These are phyloP conservation scores for Andrena cerasifolii DNA, from an alignment of 1,140 invertebrate genomes.

Conservation along the genomic window DNA sequence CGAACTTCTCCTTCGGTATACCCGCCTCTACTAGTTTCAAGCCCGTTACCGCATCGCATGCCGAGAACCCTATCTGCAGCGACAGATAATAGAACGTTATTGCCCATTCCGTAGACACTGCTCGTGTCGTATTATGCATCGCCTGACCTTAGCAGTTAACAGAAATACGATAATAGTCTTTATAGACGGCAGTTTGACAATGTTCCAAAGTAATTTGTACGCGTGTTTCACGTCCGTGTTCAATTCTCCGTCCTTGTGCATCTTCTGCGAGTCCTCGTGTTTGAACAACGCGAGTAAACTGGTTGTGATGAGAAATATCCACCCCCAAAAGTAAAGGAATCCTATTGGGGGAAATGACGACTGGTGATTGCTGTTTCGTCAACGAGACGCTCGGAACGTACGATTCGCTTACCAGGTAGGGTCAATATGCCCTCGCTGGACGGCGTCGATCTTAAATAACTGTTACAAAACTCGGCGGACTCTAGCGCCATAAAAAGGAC, in stretches of 20 bases:
- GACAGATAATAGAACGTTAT: conserved; percentile 12
- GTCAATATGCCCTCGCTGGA: conserved; percentile 90
- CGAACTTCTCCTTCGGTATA: conserved; percentile 97
- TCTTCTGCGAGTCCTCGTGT: conserved; percentile 86
- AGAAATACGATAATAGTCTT: conserved; percentile 90
- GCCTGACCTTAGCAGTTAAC: conserved; percentile 93
- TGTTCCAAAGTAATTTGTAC: conserved; percentile 92
- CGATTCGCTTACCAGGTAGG: conserved; percentile 85
- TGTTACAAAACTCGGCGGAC: conserved; percentile 97
- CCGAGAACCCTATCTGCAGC: conserved; percentile 94
- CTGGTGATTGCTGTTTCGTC: neutral
- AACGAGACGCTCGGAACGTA: neutral
- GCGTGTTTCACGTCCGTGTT: conserved; percentile 89
- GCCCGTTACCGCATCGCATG: conserved; percentile 96
- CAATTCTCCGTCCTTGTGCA: conserved; percentile 80
- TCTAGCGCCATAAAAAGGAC: conserved; percentile 98
- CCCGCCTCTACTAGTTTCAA: conserved; percentile 98
- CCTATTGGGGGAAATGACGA: conserved; percentile 81
- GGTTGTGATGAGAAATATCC: conserved; percentile 95
- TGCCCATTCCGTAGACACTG: neutral
- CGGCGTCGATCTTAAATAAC: conserved; percentile 91
- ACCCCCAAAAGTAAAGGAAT: conserved; percentile 98
- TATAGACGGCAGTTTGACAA: conserved; percentile 93
- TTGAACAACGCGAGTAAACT: conserved; percentile 95
- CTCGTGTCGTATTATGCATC: conserved; percentile 2